Conservation (phyloP, 2,113 vertebrate species). For the Marmota flaviventris region DNA sequence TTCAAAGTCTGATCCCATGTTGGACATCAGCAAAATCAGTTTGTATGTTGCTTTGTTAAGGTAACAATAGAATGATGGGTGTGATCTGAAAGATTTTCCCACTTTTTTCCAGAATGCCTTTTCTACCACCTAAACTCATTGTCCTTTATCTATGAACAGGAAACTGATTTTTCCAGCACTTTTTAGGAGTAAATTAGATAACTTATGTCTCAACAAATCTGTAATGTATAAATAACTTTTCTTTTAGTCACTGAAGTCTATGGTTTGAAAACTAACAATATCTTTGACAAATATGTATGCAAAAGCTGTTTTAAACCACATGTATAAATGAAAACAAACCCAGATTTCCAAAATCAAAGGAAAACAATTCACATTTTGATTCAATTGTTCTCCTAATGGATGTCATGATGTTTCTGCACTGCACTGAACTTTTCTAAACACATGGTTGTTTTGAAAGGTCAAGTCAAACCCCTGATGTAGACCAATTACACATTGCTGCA, state of each 20-base stretch:
- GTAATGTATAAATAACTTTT: not conserved
- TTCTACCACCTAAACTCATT: not conserved
- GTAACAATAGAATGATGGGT: not conserved
- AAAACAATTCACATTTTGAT: not conserved
- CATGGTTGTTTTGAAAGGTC: conserved; percentile 74
- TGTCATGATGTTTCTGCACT: not conserved
- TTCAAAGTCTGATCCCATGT: not conserved
- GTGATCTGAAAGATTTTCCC: not conserved
- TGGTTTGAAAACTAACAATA: conserved; percentile 10
- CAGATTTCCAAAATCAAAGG: conserved; percentile 13
- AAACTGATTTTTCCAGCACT: not conserved
- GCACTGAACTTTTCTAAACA: conserved; percentile 67
- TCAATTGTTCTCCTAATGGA: not conserved
- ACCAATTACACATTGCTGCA: conserved; percentile 52
- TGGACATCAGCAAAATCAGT: not conserved
- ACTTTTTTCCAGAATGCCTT: not conserved
- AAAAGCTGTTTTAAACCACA: not conserved
- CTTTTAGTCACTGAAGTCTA: not conserved
- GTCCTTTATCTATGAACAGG: not conserved
- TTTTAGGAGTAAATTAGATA: not conserved
- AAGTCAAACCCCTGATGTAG: conserved; percentile 24
- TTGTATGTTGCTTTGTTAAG: not conserved
- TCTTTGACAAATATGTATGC: not conserved
- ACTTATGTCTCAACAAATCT: not conserved
- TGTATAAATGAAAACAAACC: conserved; percentile 13